phyloP scores from a whole-genome alignment of 2,113 vertebrate species.

The Burhinus oedicnemus region DNA sequence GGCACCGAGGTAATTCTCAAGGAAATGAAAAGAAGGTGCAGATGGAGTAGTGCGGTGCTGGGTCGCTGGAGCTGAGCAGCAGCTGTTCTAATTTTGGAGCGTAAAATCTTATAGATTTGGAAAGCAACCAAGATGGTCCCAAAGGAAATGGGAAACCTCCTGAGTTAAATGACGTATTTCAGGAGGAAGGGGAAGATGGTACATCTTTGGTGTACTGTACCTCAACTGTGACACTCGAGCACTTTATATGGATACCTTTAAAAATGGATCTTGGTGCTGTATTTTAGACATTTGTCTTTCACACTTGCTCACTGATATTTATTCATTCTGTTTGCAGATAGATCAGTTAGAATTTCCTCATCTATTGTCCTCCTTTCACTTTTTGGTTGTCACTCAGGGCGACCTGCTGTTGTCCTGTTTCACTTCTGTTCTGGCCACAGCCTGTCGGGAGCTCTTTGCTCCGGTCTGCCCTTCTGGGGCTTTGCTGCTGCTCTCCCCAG shows the following conservation, averaged over 20 bases:
- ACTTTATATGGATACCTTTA: not conserved
- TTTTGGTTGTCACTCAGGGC: not conserved
- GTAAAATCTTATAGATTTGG: not conserved
- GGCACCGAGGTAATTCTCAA: not conserved
- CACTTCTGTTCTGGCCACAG: not conserved
- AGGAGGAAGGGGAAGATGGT: not conserved
- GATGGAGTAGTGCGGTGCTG: not conserved
- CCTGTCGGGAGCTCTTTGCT: fast-evolving
- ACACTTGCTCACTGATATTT: not conserved
- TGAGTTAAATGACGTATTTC: not conserved
- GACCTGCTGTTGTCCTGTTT: not conserved
- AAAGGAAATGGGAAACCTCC: not conserved
- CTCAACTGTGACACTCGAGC: not conserved
- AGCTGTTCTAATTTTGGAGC: not conserved
- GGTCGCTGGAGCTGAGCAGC: not conserved
- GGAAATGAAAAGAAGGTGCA: not conserved
- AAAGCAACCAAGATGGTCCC: not conserved
- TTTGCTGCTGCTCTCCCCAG: fast-evolving
- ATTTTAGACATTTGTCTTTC: not conserved
- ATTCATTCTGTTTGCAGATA: not conserved
- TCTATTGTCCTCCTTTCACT: not conserved
- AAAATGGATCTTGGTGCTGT: not conserved
- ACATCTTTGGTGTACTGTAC: not conserved
- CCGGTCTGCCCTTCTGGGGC: not conserved
- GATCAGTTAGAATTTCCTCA: not conserved